Base-by-base conservation (phyloP, 2,797 vertebrate genomes). In the Mus caroli region DNA sequence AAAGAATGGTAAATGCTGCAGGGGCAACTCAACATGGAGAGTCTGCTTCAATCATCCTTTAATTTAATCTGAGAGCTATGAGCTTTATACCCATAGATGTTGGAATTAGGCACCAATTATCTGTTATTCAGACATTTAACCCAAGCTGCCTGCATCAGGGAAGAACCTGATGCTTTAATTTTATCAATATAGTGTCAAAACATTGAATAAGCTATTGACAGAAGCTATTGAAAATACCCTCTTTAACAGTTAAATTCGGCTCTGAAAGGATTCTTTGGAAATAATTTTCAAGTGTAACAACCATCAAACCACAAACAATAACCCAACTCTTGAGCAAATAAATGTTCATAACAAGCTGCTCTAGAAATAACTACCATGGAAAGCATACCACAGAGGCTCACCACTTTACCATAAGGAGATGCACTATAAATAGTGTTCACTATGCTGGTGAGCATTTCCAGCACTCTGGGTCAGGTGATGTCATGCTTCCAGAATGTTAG, bases 281-380 rank as follows among this genome's bases (percentile, higher is more conserved):
- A 80, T 84, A 31, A 54, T 76, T 97, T 85, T 60, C 56, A 91
- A 80, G 58, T 83, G 46, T 11, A 31, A 31, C 37, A 13, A 77
- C 37, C 37, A 94, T 22, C 34, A 52, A 71, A 80, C 13, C 1
- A 46, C 52, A 62, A 62, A 79, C 88, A 88, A 75, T 50, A 82
- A 28, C 1, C 20, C 69, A 85, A 31, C 24, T 92, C 3, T 6
- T 50, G 56, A 58, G 4, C 54, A 90, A 86, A 87, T 22, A 95
- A 78, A 67, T 20, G 1, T 9, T 14, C 11, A 14, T 5, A 31
- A 56, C 28, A 60, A 78, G 2, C 69, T 88, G 26, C 31, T 88
- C 34, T 91, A 46, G 28, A 77, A 58, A 43, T 58, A 71, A 69
- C n/a, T 56, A 40, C 40, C 15, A 54, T 83, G n/a, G 31, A 28